phyloP scores from a whole-genome alignment of 2,113 vertebrate genomes.

The Australoheros scitulus region DNA sequence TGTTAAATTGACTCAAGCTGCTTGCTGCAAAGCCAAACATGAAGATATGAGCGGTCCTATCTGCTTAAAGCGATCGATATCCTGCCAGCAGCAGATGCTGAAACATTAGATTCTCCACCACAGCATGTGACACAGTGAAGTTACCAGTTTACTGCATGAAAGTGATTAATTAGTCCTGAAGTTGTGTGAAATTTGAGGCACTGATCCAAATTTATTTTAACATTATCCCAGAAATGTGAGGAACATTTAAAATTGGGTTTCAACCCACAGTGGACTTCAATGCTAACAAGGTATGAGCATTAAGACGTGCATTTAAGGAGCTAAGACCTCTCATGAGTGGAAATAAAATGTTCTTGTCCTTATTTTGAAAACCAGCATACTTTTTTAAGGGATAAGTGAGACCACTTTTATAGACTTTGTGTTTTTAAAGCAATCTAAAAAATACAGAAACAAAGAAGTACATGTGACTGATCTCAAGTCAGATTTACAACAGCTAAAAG shows the following conservation, averaged over 20 bases:
- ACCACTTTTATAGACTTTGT: background rate
- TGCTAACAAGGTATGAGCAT: rapidly evolving
- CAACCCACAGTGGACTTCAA: rapidly evolving
- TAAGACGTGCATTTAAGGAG: background rate
- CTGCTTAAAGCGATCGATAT: background rate
- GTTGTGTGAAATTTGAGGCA: background rate
- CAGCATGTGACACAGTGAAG: rapidly evolving
- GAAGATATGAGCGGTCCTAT: rapidly evolving
- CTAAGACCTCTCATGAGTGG: background rate
- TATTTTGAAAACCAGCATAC: background rate
- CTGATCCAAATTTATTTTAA: background rate
- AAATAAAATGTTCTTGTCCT: too few relatives aligned
- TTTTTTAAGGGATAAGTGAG: background rate
- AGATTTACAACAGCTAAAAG: background rate
- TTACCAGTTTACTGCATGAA: background rate
- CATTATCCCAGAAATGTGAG: rapidly evolving
- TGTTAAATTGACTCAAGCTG: background rate
- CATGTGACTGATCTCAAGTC: background rate
- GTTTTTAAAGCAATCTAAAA: background rate
- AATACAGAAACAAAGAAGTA: rapidly evolving
- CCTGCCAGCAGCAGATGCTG: background rate
- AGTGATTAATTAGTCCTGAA: rapidly evolving
- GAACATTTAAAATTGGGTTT: background rate
- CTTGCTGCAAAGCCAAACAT: background rate
- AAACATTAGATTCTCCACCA: background rate